Base-by-base conservation (phyloP, 2,797 vertebrate species). In the Champsocephalus esox region DNA sequence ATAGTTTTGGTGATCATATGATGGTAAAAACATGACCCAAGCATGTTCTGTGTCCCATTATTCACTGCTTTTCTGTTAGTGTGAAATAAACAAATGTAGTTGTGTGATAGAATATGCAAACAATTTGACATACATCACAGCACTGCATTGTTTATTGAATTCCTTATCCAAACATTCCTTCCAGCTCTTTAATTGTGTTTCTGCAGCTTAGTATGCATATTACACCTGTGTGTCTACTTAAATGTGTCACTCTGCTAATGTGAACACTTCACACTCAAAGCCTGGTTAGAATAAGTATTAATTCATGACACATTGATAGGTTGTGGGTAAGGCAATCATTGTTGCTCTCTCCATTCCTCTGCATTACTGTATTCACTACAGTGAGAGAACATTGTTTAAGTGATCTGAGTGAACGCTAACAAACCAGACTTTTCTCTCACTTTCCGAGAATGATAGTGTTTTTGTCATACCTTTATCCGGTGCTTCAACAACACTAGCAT, bases 401-500 rank as follows among this genome's bases (percentile, higher is more conserved):
- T 28, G 28, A 28, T 28, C 28, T 28, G 28, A 28, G 28, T 28
- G 24, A 28, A 28, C 3, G 3, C 24, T 3, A 28, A 28, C 24
- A 28, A 28, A 3, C 3, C 24, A 28, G 24, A 28, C 24, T 28
- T 3, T 46, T 54, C 44, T 7, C 11, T 41, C 21, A 45, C 49
- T 51, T 7, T 32, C n/a, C 19, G 44, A 32, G 9, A 60, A 17
- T 32, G 38, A 57, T 38, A 34, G 43, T 43, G 55, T 52, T 12
- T 60, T 41, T 56, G 38, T 24, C 48, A 57, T 41, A 69, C 55
- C 62, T 62, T 56, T 70, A 24, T 51, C 16, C 46, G 48, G 11
- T 44, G 66, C 68, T 79, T 49, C 78, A 79, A 24, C 51, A 60
- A 5, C 48, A 54, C 66, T 62, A 73, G 46, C 57, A 63, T 52